These are phyloP conservation scores for Felis catus DNA, from an alignment of 2,113 vertebrate genomes.

Conservation along the genomic window DNA sequence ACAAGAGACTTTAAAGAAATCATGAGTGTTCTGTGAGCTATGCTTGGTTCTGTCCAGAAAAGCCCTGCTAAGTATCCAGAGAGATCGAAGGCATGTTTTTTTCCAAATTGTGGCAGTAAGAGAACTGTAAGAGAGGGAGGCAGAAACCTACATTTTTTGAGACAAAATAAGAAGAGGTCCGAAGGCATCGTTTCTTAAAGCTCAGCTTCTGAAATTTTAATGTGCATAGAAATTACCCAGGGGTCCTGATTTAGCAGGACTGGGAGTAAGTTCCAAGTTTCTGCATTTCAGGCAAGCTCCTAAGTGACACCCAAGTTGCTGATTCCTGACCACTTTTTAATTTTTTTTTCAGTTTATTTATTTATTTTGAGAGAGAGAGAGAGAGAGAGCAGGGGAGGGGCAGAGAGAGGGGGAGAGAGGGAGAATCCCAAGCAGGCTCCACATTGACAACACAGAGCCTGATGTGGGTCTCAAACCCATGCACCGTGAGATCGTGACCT, in stretches of 20 bases:
- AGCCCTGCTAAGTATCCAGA: not conserved
- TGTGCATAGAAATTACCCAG: not conserved
- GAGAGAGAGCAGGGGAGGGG: no score
- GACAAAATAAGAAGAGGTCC: not conserved
- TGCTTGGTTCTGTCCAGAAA: constrained; percentile 10
- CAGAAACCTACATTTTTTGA: not conserved
- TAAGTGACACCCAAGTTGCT: not conserved
- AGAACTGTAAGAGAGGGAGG: not conserved
- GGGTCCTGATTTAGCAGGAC: not conserved
- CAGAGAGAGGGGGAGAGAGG: no score
- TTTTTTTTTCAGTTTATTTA: no score
- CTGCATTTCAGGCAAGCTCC: not conserved
- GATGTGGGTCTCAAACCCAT: no score
- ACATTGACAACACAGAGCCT: no score
- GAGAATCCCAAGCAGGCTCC: no score
- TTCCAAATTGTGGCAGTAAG: not conserved
- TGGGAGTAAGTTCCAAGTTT: not conserved
- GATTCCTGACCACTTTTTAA: not conserved
- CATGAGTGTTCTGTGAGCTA: not conserved
- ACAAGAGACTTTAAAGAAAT: not conserved
- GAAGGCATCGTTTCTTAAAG: not conserved
- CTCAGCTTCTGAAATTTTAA: constrained; percentile 9
- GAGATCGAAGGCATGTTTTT: not conserved
- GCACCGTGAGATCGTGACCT: no score
- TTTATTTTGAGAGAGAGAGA: no score